phyloP scores from a whole-genome alignment of 2,797 vertebrate species.

The Heterohyrax brucei region DNA sequence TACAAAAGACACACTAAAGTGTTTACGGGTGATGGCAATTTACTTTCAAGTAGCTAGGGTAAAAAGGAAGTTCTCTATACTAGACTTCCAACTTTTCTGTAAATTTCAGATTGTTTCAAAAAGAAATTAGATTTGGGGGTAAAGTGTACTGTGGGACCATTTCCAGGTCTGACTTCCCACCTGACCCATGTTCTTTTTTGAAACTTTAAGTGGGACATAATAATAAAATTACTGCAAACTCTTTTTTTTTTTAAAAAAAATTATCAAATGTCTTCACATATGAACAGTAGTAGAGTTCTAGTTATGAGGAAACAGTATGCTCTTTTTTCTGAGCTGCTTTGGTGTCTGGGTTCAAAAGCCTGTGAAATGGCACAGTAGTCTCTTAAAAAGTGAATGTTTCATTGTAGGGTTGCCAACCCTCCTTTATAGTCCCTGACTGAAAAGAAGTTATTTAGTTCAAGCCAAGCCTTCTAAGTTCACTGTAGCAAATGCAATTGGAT shows the following conservation, averaged over 20 bases:
- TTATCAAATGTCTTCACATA: neutral
- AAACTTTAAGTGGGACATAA: neutral
- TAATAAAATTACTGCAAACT: neutral
- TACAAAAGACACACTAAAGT: neutral
- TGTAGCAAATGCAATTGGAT: neutral
- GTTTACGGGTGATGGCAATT: neutral
- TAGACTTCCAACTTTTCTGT: neutral
- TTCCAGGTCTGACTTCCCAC: neutral
- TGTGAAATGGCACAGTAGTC: constrained; percentile 11
- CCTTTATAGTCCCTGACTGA: neutral
- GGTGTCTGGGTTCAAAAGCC: constrained; percentile 13
- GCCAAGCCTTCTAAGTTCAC: neutral
- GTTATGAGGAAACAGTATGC: neutral
- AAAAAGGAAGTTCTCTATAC: neutral
- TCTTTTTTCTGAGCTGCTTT: constrained; percentile 37
- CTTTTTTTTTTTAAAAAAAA: constrained; percentile 10
- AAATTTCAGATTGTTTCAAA: neutral
- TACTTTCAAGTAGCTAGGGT: neutral
- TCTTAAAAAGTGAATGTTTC: constrained; percentile 36
- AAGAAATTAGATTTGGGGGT: neutral
- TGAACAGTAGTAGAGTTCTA: neutral
- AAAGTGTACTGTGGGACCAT: neutral
- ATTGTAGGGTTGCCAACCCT: neutral
- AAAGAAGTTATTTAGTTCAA: neutral
- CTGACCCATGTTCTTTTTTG: neutral